Conservation (phyloP, 1,140 invertebrate species). For the Penaeus chinensis region DNA sequence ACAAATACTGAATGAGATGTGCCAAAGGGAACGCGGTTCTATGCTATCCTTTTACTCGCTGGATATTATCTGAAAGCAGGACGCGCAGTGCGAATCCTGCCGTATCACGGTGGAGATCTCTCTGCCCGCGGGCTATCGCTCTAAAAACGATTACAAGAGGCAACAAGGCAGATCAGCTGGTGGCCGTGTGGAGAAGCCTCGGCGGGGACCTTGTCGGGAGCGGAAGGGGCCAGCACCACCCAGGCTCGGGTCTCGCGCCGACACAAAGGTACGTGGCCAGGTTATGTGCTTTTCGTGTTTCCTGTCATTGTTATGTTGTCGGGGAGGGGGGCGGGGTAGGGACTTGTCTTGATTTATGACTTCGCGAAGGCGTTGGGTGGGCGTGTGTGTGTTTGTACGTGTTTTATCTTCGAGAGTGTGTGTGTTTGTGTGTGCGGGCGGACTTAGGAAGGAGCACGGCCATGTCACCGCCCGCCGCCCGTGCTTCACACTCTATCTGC, state of each 20-base stretch:
- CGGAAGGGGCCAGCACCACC: neutral
- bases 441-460: too few relatives aligned
- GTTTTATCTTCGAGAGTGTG: too few relatives aligned
- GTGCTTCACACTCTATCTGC: too few relatives aligned
- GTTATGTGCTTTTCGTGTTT: slow-evolving; percentile 48
- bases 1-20: slow-evolving; percentile 61
- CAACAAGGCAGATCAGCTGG: neutral
- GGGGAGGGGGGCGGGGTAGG: neutral
- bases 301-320: slow-evolving; percentile 44
- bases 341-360: slow-evolving; percentile 10
- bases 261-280: slow-evolving; percentile 24
- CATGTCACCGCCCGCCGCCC: too few relatives aligned
- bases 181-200: slow-evolving; percentile 10
- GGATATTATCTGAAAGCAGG: slow-evolving; percentile 48
- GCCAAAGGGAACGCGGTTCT: slow-evolving; percentile 55
- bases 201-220: slow-evolving; percentile 3
- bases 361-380: slow-evolving; percentile 3
- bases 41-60: slow-evolving; percentile 47
- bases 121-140: neutral
- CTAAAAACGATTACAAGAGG: slow-evolving; percentile 9
- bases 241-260: neutral
- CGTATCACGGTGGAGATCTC: slow-evolving; percentile 49
- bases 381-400: too few relatives aligned
- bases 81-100: slow-evolving; percentile 50
- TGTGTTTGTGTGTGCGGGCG: too few relatives aligned